Base-by-base conservation (phyloP, 1,140 invertebrate genomes). In the Scaptomyza montana region DNA sequence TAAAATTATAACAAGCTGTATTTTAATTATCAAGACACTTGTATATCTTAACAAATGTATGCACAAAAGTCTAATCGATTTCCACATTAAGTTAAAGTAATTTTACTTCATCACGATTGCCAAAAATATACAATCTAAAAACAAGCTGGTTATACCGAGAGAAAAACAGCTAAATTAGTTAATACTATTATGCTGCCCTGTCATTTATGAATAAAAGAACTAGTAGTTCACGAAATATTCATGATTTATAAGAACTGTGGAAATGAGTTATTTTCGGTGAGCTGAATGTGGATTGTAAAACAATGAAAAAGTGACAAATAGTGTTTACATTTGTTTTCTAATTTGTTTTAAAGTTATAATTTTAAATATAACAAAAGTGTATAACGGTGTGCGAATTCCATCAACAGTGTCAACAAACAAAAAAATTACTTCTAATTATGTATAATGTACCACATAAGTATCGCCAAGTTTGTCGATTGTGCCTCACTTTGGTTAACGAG, bases 381-480 rank as follows among this genome's bases (percentile, higher is more conserved):
- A 68, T 61, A 67, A 49, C 59, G 57, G 21, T 72, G 59, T 62
- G 60, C 65, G 43, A 65, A 59, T 72, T 87, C 74, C 54, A 57
- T 71, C 70, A 69, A 59, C 71, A 71, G 79, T 75, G 60, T 39
- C 67, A 70, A 73, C 46, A 64, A 76, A 62, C 60, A 69, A 25
- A 54, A 60, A 61, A 50, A 68, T 56, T 66, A 54, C 13, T 43
- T 63, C 45, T 87, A 92, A 93, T 92, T 90, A 93, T 93, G 93
- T 93, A 92, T 93, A 93, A 93, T 93, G 93, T 93, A 93, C 93
- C 93, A 92, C 90, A 92, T 89, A 93, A 93, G 90, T 93, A 93
- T 92, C 93, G 93, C 90, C 92, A 93, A 91, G 91, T 93, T 91
- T 93, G 93, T 92, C 92, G 93, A 87, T 92, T 94, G 91, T 94